Percentiles rank a stretch among this genome's conserved stretches.
These are phyloP conservation scores for Euplagia quadripunctaria DNA, from an alignment of 2,888 invertebrate genomes.

Conservation along the genomic window DNA sequence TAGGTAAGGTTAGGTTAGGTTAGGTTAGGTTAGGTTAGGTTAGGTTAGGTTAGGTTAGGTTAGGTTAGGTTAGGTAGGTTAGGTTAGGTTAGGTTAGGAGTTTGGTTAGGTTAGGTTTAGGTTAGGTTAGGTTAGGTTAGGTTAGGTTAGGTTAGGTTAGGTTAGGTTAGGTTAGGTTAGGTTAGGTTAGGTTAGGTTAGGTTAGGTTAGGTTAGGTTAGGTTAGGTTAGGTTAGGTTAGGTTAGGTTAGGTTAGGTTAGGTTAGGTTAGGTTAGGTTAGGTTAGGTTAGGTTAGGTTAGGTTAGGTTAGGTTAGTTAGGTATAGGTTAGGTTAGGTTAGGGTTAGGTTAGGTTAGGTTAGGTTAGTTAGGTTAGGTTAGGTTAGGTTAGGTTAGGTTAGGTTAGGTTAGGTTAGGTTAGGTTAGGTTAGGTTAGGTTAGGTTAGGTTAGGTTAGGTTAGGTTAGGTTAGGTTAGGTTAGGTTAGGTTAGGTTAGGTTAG, in stretches of 20 bases:
- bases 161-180: slow-evolving; percentile 36
- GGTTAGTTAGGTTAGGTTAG: slow-evolving; percentile 32
- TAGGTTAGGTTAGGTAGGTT: slow-evolving; percentile 34
- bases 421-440: slow-evolving; percentile 32
- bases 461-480: slow-evolving; percentile 29
- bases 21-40: slow-evolving; percentile 28
- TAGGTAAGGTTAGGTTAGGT: slow-evolving; percentile 21
- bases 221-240: slow-evolving; percentile 33
- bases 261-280: slow-evolving; percentile 31
- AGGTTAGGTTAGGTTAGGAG: slow-evolving; percentile 35
- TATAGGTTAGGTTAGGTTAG: slow-evolving; percentile 34
- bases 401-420: slow-evolving; percentile 36
- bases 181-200: slow-evolving; percentile 33
- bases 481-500: slow-evolving; percentile 27
- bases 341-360: slow-evolving; percentile 32
- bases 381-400: slow-evolving; percentile 23
- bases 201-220: slow-evolving; percentile 31
- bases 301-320: slow-evolving; percentile 27
- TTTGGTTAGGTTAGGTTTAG: slow-evolving; percentile 35
- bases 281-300: slow-evolving; percentile 31
- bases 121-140: slow-evolving; percentile 31
- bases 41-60: slow-evolving; percentile 41
- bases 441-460: slow-evolving; percentile 28
- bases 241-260: slow-evolving; percentile 22
- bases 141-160: slow-evolving; percentile 28